phyloP scores from a whole-genome alignment of 2,797 vertebrate genomes.

The Choloepus didactylus region DNA sequence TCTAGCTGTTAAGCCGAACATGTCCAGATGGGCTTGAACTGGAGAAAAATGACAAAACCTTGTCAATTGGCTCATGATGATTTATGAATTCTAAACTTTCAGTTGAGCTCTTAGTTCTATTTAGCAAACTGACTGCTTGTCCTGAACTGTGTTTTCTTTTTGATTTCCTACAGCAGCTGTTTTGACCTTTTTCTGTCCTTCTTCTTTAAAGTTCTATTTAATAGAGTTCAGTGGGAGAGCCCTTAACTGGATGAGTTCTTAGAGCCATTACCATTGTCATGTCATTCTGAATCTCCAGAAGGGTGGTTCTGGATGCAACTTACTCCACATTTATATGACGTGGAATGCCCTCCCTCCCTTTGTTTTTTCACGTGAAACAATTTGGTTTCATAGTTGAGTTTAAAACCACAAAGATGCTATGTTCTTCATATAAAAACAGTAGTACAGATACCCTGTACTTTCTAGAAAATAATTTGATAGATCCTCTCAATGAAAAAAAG shows the following conservation, averaged over 20 bases:
- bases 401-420: too few species aligned
- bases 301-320: not conserved
- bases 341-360: not conserved
- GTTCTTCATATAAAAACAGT: too few species aligned
- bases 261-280: not conserved
- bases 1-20: not conserved
- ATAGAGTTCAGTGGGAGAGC: not conserved
- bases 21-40: not conserved
- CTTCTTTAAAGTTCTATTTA: slow-evolving; percentile 11
- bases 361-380: too few species aligned
- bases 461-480: too few species aligned
- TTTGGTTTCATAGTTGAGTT: too few species aligned
- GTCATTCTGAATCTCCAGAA: slow-evolving; percentile 8
- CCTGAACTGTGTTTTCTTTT: not conserved
- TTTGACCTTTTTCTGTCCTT: not conserved
- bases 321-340: not conserved
- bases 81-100: slow-evolving; percentile 41
- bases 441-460: too few species aligned
- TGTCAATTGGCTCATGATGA: not conserved
- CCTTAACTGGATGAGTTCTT: not conserved
- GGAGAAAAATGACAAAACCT: not conserved
- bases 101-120: not conserved
- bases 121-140: not conserved
- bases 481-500: too few species aligned
- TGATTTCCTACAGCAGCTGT: not conserved